These are phyloP conservation scores for Lacanobia wlatinum DNA, from an alignment of 2,888 invertebrate species.

Conservation along the genomic window DNA sequence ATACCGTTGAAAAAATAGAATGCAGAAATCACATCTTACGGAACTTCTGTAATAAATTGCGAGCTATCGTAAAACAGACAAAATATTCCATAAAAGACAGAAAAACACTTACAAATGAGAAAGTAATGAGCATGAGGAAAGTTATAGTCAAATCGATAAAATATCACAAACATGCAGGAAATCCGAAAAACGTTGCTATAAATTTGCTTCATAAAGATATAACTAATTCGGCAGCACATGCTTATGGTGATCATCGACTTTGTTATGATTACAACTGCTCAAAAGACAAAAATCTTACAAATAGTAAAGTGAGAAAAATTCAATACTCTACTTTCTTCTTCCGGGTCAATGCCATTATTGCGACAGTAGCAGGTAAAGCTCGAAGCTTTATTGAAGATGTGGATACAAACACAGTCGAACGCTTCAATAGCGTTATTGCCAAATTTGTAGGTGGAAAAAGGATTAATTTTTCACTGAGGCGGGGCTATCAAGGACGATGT, in stretches of 20 bases:
- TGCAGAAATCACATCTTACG: not conserved
- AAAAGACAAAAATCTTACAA: not conserved
- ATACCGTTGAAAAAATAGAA: slow-evolving; percentile 4
- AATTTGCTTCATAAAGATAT: not conserved
- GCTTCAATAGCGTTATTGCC: no score
- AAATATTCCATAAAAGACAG: slow-evolving; percentile 6
- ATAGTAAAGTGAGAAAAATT: not conserved
- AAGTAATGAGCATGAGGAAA: not conserved
- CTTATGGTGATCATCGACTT: not conserved
- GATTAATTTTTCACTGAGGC: slow-evolving; percentile 1
- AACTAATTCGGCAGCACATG: not conserved
- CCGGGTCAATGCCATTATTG: not conserved
- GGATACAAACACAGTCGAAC: no score
- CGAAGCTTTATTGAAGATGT: no score
- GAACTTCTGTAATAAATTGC: slow-evolving; percentile 5
- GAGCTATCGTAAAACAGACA: not conserved
- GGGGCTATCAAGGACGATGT: no score
- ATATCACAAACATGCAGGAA: not conserved
- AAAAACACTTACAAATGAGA: not conserved
- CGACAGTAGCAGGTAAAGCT: not conserved
- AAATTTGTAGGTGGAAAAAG: slow-evolving; percentile 19
- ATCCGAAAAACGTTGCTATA: not conserved
- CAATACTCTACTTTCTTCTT: not conserved
- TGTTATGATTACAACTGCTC: not conserved
- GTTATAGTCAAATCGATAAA: not conserved